Evolutionary conservation across 2,797 vertebrate genomes (phyloP), one percentile per base, ranked within the genome.

Genomic region (Rhinatrema bivittatum): DNA sequence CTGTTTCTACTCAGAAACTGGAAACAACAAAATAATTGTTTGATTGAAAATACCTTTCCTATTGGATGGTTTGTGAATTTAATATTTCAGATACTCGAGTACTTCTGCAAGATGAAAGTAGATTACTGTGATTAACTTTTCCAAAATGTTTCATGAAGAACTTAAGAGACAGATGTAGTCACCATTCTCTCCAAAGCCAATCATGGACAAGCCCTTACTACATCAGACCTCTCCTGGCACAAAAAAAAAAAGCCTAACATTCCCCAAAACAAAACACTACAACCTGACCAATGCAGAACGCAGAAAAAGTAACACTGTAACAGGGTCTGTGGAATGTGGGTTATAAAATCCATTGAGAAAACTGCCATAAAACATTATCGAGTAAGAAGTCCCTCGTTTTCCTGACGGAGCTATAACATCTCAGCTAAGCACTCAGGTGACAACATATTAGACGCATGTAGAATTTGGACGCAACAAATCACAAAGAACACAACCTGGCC

Each of bases 281-380:
- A 6, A 53, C 62, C 25, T 12, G 41, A 56, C 16, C 49, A 39
- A 10, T 36, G 42, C 7, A n/a, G 53, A 59, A 69, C 59, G n/a
- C n/a, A 62, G 29, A 39, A 28, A 18, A 17, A 11, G 2, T 12
- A 25, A 12, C 10, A 14, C 16, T 13, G 49, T 67, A 72, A 56
- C 23, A 58, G 53, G 54, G 39, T 60, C 48, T 39, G 44, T 65
- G 70, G 68, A 72, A 74, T 72, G 68, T 10, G 61, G 59, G 65
- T 21, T 74, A 71, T 72, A 72, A 74, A 74, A 60, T 50, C 39
- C 36, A 42, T 57, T 16, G 59, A 52, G 53, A 47, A 43, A 5
- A 61, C 53, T 53, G 59, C 60, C 54, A 69, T 66, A 71, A 70
- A 73, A 10, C 21, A 60, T 52, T 7, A 50, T 43, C 70, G 62